Conservation (phyloP, 2,113 vertebrate genomes). For the Mustela lutreola region DNA sequence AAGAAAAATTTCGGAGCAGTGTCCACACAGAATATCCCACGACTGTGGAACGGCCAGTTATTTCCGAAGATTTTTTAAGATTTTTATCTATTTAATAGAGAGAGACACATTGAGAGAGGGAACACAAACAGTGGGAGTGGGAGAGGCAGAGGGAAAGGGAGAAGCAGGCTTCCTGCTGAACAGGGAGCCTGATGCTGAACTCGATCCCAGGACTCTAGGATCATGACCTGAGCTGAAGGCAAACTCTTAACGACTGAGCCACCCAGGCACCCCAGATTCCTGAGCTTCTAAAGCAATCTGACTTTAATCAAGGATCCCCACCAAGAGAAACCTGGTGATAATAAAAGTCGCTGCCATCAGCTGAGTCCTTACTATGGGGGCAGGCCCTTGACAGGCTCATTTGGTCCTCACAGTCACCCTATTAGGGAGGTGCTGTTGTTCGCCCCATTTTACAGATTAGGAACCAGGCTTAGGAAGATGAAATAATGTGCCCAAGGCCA, state of each 20-base stretch:
- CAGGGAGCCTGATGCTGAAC: too few species aligned
- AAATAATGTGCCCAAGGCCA: neutral
- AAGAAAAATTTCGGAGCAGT: neutral
- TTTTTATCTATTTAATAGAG: too few species aligned
- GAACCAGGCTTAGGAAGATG: conserved; percentile 33
- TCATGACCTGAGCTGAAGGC: too few species aligned
- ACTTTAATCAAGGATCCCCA: neutral
- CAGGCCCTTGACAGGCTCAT: neutral
- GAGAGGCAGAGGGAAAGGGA: too few species aligned
- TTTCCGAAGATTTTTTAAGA: neutral
- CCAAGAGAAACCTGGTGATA: neutral
- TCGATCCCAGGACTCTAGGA: too few species aligned
- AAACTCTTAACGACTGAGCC: too few species aligned
- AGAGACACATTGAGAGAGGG: too few species aligned
- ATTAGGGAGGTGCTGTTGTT: neutral
- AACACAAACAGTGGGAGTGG: too few species aligned
- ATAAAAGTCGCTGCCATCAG: neutral
- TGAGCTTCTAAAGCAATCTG: neutral
- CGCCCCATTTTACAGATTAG: conserved; percentile 52
- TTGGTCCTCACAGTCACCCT: neutral
- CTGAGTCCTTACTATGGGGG: neutral
- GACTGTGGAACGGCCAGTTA: neutral
- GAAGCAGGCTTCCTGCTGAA: too few species aligned
- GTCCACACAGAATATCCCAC: neutral
- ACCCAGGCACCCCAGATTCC: neutral